Evolutionary conservation across 2,797 vertebrate species (phyloP).

Genomic region (Sebastiscus albofasciatus): DNA sequence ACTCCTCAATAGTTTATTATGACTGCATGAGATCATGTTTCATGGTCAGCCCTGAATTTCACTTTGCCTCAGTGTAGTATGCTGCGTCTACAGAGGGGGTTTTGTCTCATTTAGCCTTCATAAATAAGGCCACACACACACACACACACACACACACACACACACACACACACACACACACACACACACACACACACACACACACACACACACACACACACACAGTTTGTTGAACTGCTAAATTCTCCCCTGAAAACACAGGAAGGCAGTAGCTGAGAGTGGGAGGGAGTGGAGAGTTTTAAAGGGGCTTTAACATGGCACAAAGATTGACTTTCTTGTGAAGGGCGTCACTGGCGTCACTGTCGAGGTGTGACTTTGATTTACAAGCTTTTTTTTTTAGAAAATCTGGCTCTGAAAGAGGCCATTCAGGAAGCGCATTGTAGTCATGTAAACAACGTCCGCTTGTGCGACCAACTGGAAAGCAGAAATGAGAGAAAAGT

Average conservation of each 20-base stretch:
- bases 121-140: constrained; percentile 22
- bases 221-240: constrained; percentile 59
- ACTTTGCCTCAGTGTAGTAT: background rate
- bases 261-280: constrained; percentile 40
- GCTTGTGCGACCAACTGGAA: background rate
- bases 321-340: constrained; percentile 38
- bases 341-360: background rate
- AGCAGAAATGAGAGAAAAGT: background rate
- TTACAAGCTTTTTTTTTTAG: constrained; percentile 10
- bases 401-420: constrained; percentile 10
- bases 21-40: constrained; percentile 23
- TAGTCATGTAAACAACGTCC: background rate
- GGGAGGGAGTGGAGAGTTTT: constrained; percentile 11
- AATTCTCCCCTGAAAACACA: constrained; percentile 48
- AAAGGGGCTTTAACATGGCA: constrained; percentile 2
- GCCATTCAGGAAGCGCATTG: constrained; percentile 25
- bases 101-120: constrained; percentile 7
- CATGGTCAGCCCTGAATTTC: constrained; percentile 20
- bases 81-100: constrained; percentile 11
- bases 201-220: background rate
- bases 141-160: constrained; percentile 14
- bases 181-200: background rate
- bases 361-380: constrained; percentile 18
- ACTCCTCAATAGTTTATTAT: background rate
- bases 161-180: constrained; percentile 2